These are phyloP conservation scores for Lasioglossum malachurum DNA, from an alignment of 2,888 invertebrate species.

Conservation along the genomic window DNA sequence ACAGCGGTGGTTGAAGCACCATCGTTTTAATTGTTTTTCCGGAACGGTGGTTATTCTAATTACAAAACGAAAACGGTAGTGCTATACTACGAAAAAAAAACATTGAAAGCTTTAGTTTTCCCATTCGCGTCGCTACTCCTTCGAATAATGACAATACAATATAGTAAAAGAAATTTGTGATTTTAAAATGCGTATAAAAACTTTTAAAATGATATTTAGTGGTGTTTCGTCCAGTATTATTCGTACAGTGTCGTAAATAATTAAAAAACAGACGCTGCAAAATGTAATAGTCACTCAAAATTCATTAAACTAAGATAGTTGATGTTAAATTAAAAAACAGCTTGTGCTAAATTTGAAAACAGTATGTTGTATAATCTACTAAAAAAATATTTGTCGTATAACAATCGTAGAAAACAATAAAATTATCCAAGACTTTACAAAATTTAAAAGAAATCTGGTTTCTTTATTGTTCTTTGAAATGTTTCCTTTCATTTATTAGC, in stretches of 20 bases:
- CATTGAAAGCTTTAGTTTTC: not conserved
- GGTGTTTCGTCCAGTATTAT: not conserved
- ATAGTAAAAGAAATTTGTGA: not conserved
- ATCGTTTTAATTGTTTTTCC: conserved; percentile 45
- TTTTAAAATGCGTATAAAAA: not conserved
- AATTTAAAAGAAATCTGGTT: not conserved
- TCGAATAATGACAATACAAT: not conserved
- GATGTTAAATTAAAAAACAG: not conserved
- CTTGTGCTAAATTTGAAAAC: not conserved
- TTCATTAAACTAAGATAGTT: not conserved
- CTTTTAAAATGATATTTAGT: not conserved
- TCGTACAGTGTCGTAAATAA: not conserved
- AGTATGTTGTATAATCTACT: not conserved
- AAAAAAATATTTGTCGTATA: not conserved
- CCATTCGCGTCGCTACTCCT: not conserved
- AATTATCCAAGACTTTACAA: not conserved
- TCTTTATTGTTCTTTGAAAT: not conserved
- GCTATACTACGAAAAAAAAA: not conserved
- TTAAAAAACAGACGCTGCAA: not conserved
- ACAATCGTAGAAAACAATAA: not conserved
- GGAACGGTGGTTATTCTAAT: conserved; percentile 35
- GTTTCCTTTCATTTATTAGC: not conserved
- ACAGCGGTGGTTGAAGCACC: not conserved
- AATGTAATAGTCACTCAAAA: not conserved
- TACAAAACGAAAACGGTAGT: not conserved